Percentiles rank a stretch among this genome's conserved stretches.
Conservation (phyloP, 2,888 invertebrate species). For the Acronicta aceris region DNA sequence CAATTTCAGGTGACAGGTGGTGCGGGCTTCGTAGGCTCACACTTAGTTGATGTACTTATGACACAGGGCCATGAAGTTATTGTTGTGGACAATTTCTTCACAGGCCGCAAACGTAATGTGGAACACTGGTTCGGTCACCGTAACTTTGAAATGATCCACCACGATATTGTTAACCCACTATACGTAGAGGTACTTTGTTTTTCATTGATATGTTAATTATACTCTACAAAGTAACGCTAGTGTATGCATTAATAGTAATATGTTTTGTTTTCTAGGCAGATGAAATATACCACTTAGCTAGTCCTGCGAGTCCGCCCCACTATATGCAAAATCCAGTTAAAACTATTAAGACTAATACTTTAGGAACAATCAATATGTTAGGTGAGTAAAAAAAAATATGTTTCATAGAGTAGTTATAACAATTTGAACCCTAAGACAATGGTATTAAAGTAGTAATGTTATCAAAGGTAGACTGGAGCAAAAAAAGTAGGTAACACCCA, state of each 20-base stretch:
- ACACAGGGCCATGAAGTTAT: slow-evolving; percentile 98
- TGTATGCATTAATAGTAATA: neutral
- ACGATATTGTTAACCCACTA: slow-evolving; percentile 99
- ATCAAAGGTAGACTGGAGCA: neutral
- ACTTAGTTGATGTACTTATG: slow-evolving; percentile 98
- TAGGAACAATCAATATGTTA: slow-evolving; percentile 98
- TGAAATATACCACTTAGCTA: slow-evolving; percentile 99
- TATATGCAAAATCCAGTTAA: slow-evolving; percentile 99
- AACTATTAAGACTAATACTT: slow-evolving; percentile 99
- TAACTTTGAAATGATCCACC: slow-evolving; percentile 99
- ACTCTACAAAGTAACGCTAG: neutral
- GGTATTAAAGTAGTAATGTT: neutral
- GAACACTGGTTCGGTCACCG: slow-evolving; percentile 99
- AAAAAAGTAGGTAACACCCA: too few relatives aligned
- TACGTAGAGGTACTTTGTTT: slow-evolving; percentile 93
- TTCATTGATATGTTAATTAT: neutral
- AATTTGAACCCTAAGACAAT: neutral
- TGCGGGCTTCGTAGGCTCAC: slow-evolving; percentile 99
- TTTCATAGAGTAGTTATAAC: neutral
- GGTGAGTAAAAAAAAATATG: slow-evolving; percentile 84
- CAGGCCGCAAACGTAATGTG: slow-evolving; percentile 98
- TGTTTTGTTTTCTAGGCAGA: slow-evolving; percentile 90
- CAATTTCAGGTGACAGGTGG: slow-evolving; percentile 95
- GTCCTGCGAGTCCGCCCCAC: slow-evolving; percentile 99
- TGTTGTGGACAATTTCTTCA: slow-evolving; percentile 99